Evolutionary conservation across 2,888 invertebrate species (phyloP).

Genomic region (Parnassius apollo): DNA sequence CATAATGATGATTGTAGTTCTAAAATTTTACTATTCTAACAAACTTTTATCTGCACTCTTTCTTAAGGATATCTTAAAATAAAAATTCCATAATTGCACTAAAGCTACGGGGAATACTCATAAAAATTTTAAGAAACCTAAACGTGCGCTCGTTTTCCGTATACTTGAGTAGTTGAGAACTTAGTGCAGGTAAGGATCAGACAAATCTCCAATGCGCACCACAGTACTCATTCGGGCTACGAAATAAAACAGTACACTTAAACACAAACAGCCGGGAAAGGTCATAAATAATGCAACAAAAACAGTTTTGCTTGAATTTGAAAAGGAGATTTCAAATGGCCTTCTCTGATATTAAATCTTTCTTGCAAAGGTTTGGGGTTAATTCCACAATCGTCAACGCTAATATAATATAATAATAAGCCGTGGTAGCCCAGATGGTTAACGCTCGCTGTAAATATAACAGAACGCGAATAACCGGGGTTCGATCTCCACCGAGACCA

Average conservation of each 20-base stretch:
- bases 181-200: conserved; percentile 15
- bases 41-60: too few species aligned
- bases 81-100: conserved; percentile 9
- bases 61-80: conserved; percentile 1
- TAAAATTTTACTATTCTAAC: too few species aligned
- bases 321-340: neutral
- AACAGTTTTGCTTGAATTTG: neutral
- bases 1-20: too few species aligned
- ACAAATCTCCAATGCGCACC: conserved; percentile 13
- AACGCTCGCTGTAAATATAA: too few species aligned
- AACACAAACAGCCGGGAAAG: conserved; percentile 3
- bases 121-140: conserved; percentile 23
- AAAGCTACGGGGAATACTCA: conserved; percentile 13
- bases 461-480: too few species aligned
- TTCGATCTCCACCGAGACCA: too few species aligned
- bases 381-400: too few species aligned
- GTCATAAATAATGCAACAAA: conserved; percentile 6
- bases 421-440: too few species aligned
- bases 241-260: conserved; percentile 13
- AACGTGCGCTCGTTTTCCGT: conserved; percentile 14
- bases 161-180: conserved; percentile 14
- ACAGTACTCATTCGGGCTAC: conserved; percentile 7
- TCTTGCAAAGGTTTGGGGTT: too few species aligned
- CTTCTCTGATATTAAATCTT: too few species aligned
- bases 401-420: too few species aligned